Conservation (phyloP, 2,888 invertebrate species). For the Ectobius pallidus region DNA sequence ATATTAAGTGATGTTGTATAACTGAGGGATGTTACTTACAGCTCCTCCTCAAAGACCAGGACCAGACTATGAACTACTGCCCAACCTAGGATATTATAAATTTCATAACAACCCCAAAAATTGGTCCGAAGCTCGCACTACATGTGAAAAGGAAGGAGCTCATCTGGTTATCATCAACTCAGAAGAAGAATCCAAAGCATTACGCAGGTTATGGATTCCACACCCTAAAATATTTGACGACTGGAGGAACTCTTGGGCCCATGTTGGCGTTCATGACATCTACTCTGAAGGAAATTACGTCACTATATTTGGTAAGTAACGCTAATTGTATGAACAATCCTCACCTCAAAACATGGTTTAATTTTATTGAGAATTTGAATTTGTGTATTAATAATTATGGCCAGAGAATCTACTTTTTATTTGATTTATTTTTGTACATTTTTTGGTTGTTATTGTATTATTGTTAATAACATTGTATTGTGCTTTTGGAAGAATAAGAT, state of each 20-base stretch:
- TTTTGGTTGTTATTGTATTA: no score
- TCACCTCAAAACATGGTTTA: no score
- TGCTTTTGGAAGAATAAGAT: no score
- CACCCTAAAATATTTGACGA: neutral
- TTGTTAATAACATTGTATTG: no score
- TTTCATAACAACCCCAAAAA: neutral
- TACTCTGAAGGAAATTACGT: neutral
- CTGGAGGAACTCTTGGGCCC: neutral
- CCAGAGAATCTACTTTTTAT: no score
- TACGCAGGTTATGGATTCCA: neutral
- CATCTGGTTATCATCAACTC: neutral
- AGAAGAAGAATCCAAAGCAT: neutral
- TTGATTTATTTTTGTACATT: no score
- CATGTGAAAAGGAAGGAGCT: neutral
- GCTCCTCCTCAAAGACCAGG: neutral
- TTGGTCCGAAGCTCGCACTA: neutral
- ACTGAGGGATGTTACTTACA: no score
- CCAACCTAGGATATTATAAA: neutral
- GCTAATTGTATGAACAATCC: no score
- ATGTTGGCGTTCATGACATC: neutral
- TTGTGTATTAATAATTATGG: no score
- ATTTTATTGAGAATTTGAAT: no score
- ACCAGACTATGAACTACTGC: neutral
- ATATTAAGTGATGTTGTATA: no score
- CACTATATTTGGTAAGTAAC: neutral